These are phyloP conservation scores for Caerostris darwini DNA, from an alignment of 1,140 invertebrate genomes.

Conservation along the genomic window DNA sequence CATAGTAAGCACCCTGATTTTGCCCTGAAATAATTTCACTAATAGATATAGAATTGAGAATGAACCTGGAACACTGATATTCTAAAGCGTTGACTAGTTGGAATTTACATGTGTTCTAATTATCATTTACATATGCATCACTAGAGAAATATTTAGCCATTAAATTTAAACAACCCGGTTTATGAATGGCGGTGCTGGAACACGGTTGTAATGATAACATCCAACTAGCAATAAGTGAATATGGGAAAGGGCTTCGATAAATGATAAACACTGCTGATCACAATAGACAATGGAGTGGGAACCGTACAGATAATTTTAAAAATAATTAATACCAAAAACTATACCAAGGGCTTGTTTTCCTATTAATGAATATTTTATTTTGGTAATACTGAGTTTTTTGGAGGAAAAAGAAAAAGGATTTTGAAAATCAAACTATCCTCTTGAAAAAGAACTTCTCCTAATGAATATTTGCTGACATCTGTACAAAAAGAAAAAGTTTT, in stretches of 20 bases:
- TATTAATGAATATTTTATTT: not conserved
- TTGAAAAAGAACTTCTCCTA: not conserved
- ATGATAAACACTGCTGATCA: no score
- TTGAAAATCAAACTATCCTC: conserved; percentile 1
- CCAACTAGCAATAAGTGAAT: not conserved
- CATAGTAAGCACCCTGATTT: not conserved
- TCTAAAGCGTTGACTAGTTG: not conserved
- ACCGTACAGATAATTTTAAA: no score
- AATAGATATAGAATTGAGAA: not conserved
- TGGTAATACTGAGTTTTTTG: not conserved
- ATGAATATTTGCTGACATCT: not conserved
- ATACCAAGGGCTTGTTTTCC: no score
- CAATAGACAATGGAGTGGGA: no score
- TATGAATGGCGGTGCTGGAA: not conserved
- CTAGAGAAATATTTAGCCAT: not conserved
- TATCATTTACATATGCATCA: not conserved
- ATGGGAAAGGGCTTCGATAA: no score
- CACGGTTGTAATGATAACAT: not conserved
- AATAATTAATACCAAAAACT: no score
- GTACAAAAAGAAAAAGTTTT: not conserved
- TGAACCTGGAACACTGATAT: not conserved
- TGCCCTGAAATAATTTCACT: not conserved
- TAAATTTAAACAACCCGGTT: not conserved
- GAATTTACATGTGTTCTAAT: no score
- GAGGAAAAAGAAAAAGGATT: not conserved